These are phyloP conservation scores for Gobius niger DNA, from an alignment of 2,113 vertebrate species.

Conservation along the genomic window DNA sequence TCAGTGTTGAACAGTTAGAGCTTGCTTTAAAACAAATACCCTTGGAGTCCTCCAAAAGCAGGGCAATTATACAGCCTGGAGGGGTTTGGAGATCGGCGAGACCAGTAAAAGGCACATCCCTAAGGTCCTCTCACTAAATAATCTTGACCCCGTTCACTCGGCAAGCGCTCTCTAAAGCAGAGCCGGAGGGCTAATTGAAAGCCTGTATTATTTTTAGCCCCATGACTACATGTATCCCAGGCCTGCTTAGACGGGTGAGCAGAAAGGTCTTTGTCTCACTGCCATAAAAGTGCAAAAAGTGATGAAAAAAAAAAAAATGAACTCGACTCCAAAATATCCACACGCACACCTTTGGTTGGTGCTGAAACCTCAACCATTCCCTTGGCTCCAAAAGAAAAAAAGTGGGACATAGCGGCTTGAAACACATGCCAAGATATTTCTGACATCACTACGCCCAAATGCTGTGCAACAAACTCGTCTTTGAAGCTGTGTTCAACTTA, in stretches of 20 bases:
- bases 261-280: slow-evolving; percentile 52
- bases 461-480: slow-evolving; percentile 28
- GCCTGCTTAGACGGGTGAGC: slow-evolving; percentile 33
- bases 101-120: slow-evolving; percentile 30
- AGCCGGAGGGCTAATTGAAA: slow-evolving; percentile 59
- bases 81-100: slow-evolving; percentile 14
- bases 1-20: background rate
- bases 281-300: slow-evolving; percentile 51
- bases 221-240: slow-evolving; percentile 24
- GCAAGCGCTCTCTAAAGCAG: slow-evolving; percentile 47
- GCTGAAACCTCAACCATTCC: slow-evolving; percentile 43
- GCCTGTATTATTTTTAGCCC: slow-evolving; percentile 59
- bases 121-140: slow-evolving; percentile 43
- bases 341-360: slow-evolving; percentile 34
- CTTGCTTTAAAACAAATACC: background rate
- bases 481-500: slow-evolving; percentile 55
- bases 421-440: slow-evolving; percentile 43
- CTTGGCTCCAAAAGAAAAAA: slow-evolving; percentile 23
- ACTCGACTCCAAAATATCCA: slow-evolving; percentile 11
- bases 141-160: slow-evolving; percentile 35
- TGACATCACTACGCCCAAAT: slow-evolving; percentile 45
- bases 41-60: slow-evolving; percentile 4
- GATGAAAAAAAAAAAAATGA: slow-evolving; percentile 35
- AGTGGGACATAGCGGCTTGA: slow-evolving; percentile 55
- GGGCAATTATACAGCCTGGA: slow-evolving; percentile 10